Percentiles rank a stretch among this genome's conserved stretches.
Evolutionary conservation across 2,797 vertebrate genomes (phyloP).

Genomic region (Acanthopagrus latus): DNA sequence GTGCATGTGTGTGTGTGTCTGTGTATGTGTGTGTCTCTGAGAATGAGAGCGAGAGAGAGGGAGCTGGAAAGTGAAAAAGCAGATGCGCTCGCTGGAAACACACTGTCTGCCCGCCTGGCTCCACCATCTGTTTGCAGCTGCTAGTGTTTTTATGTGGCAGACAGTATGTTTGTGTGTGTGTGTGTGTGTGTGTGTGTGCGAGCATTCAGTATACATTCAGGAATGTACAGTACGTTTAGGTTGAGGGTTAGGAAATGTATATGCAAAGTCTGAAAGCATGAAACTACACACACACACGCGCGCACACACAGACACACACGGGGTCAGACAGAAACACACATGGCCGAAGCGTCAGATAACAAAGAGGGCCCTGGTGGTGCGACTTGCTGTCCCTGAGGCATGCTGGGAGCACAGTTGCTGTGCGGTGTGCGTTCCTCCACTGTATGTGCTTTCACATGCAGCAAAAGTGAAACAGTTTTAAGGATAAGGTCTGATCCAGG

Average conservation of each 20-base stretch:
- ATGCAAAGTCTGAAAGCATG: background rate
- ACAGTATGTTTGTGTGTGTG: slow-evolving; percentile 26
- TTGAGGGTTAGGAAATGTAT: slow-evolving; percentile 10
- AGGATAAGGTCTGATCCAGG: slow-evolving; percentile 35
- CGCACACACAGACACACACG: background rate
- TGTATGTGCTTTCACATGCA: background rate
- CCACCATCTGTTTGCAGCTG: slow-evolving; percentile 82
- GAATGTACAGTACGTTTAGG: background rate
- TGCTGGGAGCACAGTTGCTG: slow-evolving; percentile 10
- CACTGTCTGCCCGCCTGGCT: slow-evolving; percentile 70
- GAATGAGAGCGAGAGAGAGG: background rate
- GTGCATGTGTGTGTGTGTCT: background rate
- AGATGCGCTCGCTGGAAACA: slow-evolving; percentile 76
- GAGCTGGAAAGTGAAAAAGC: slow-evolving; percentile 73
- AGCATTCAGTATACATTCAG: background rate
- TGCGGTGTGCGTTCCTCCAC: background rate
- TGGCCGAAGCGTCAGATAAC: slow-evolving; percentile 49
- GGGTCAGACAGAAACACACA: slow-evolving; percentile 45
- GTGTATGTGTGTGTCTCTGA: slow-evolving; percentile 32
- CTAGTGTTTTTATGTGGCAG: slow-evolving; percentile 55
- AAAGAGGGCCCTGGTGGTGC: slow-evolving; percentile 35
- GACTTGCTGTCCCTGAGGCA: slow-evolving; percentile 29
- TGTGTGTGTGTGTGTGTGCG: slow-evolving; percentile 14
- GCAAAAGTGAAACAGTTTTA: background rate
- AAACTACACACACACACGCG: slow-evolving; percentile 1